A percentile compares a stretch with the other conserved stretches of the same genome.
Conservation (phyloP, 2,113 vertebrate genomes). For the Callospermophilus lateralis region DNA sequence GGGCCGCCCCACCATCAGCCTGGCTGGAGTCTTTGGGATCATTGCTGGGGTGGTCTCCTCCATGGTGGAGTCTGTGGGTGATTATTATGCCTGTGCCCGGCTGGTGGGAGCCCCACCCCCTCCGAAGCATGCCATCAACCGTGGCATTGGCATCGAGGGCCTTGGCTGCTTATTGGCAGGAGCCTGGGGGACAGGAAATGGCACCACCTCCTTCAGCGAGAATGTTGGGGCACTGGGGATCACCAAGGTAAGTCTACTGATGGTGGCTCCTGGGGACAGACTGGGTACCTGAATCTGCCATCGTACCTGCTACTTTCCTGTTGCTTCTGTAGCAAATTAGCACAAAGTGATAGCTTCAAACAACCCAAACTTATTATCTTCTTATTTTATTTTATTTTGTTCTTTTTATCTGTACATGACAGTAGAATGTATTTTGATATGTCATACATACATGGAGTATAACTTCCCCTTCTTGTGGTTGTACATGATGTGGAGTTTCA, state of each 20-base stretch:
- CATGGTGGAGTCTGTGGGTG: slow-evolving; percentile 97
- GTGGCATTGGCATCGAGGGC: slow-evolving; percentile 96
- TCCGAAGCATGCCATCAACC: slow-evolving; percentile 94
- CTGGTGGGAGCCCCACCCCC: slow-evolving; percentile 95
- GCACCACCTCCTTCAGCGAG: slow-evolving; percentile 97
- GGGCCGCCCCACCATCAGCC: slow-evolving; percentile 95
- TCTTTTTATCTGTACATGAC: too few relatives aligned
- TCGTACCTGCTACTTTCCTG: background rate
- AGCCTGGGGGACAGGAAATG: slow-evolving; percentile 96
- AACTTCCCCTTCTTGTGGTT: too few relatives aligned
- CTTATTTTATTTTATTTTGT: too few relatives aligned
- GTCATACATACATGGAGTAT: too few relatives aligned
- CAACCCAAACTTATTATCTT: too few relatives aligned
- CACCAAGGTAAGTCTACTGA: slow-evolving; percentile 91
- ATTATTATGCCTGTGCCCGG: slow-evolving; percentile 96
- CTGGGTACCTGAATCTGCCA: background rate
- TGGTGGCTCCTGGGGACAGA: background rate
- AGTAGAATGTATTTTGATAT: too few relatives aligned
- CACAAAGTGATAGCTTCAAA: background rate
- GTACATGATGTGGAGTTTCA: too few relatives aligned
- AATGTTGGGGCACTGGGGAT: slow-evolving; percentile 96
- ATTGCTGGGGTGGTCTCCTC: slow-evolving; percentile 96
- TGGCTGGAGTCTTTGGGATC: slow-evolving; percentile 96
- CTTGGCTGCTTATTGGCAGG: slow-evolving; percentile 96
- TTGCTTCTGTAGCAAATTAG: background rate